Conservation (phyloP, 2,113 vertebrate genomes). For the Saguinus midas region DNA sequence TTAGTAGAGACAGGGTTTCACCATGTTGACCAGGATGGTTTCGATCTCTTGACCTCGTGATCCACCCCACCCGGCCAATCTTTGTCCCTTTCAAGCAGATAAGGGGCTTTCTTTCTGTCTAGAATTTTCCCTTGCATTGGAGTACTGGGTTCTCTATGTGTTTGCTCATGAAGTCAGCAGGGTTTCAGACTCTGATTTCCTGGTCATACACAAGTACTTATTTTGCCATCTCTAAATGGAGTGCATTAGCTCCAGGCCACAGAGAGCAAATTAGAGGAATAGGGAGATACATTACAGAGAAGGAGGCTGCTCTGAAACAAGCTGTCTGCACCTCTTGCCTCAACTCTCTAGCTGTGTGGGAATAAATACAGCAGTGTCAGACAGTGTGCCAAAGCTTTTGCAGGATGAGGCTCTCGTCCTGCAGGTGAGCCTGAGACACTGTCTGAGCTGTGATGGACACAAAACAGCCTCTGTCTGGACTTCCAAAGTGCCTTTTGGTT, state of each 20-base stretch:
- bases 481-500: background rate
- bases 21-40: no score
- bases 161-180: conserved; percentile 64
- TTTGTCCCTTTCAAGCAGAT: background rate
- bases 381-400: background rate
- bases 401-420: background rate
- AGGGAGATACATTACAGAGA: conserved; percentile 25
- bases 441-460: background rate
- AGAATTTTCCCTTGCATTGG: conserved; percentile 41
- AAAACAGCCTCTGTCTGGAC: background rate
- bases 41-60: no score
- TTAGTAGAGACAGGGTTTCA: no score
- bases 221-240: conserved; percentile 59
- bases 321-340: background rate
- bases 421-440: background rate
- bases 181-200: conserved; percentile 50
- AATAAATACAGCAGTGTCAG: background rate
- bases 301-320: conserved; percentile 46
- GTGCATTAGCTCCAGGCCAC: conserved; percentile 49
- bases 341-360: background rate
- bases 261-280: conserved; percentile 54
- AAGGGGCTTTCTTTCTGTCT: background rate
- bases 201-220: conserved; percentile 63
- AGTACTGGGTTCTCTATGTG: background rate
- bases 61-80: no score